Percentiles rank a stretch among this genome's conserved stretches.
phyloP scores from a whole-genome alignment of 2,888 invertebrate species.

The Metopia argyrocephala region DNA sequence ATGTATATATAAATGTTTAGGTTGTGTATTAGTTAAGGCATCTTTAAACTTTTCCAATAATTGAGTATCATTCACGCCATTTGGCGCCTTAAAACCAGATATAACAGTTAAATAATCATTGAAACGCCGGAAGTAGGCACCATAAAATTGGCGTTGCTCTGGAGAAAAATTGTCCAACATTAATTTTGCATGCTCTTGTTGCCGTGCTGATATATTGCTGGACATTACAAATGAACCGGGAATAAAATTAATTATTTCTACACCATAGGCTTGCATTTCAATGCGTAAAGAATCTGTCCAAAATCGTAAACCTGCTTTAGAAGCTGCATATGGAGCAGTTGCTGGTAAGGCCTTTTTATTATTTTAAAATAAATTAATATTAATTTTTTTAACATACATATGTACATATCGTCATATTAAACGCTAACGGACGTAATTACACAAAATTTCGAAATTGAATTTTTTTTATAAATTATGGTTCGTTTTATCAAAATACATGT shows the following conservation, averaged over 20 bases:
- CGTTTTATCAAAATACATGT: too few relatives aligned
- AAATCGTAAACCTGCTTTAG: conserved; percentile 87
- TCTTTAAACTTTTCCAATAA: conserved; percentile 83
- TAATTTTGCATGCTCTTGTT: conserved; percentile 81
- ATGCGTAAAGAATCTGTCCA: conserved; percentile 87
- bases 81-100: conserved; percentile 79
- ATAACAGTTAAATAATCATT: conserved; percentile 81
- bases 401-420: too few relatives aligned
- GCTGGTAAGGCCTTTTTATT: conserved; percentile 81
- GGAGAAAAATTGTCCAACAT: conserved; percentile 83
- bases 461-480: too few relatives aligned
- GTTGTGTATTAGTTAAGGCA: conserved; percentile 82
- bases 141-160: conserved; percentile 83
- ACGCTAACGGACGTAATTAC: too few relatives aligned
- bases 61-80: conserved; percentile 80
- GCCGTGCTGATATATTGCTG: conserved; percentile 85
- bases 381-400: conserved; percentile 9
- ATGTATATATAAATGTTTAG: conserved; percentile 83
- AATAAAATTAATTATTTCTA: conserved; percentile 86
- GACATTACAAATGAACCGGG: conserved; percentile 87
- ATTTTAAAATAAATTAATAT: not conserved
- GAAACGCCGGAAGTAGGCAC: conserved; percentile 83
- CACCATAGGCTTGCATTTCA: conserved; percentile 85
- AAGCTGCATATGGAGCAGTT: conserved; percentile 87
- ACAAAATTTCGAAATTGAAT: too few relatives aligned